Percentiles rank a stretch among this genome's conserved stretches.
Conservation (phyloP, 2,797 vertebrate genomes). For the Staurois parvus region DNA sequence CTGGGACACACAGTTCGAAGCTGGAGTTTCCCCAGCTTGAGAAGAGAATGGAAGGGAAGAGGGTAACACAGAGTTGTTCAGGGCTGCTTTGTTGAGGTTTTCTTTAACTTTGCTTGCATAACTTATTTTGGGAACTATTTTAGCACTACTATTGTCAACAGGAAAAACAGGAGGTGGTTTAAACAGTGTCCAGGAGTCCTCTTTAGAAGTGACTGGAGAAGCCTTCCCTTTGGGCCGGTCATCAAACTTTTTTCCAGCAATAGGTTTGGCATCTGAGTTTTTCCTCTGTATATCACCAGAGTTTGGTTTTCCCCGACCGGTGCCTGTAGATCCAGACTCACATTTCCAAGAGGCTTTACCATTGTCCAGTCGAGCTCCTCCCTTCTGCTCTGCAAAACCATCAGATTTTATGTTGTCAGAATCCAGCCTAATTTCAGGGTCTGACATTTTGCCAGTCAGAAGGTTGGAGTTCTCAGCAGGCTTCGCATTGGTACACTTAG, state of each 20-base stretch:
- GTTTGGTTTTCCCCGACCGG: conserved; percentile 74
- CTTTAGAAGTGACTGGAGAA: conserved; percentile 83
- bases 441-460: conserved; percentile 87
- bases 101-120: conserved; percentile 99
- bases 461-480: conserved; percentile 85
- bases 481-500: conserved; percentile 88
- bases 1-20: conserved; percentile 87
- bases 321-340: conserved; percentile 71
- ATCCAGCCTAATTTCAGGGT: conserved; percentile 81
- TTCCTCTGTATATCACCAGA: conserved; percentile 84
- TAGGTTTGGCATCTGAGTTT: conserved; percentile 89
- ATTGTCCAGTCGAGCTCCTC: conserved; percentile 79
- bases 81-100: conserved; percentile 98
- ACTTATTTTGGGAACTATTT: conserved; percentile 99
- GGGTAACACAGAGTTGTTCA: conserved; percentile 75
- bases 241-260: conserved; percentile 88
- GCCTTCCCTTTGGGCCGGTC: conserved; percentile 93
- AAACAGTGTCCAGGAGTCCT: conserved; percentile 98
- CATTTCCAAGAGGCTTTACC: conserved; percentile 79
- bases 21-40: conserved; percentile 67
- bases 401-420: conserved; percentile 78
- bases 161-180: conserved; percentile 98
- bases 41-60: conserved; percentile 81
- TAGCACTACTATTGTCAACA: conserved; percentile 99
- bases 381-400: conserved; percentile 79